Evolutionary conservation across 2,888 invertebrate genomes (phyloP).

Genomic region (Drosophila planitibia): DNA sequence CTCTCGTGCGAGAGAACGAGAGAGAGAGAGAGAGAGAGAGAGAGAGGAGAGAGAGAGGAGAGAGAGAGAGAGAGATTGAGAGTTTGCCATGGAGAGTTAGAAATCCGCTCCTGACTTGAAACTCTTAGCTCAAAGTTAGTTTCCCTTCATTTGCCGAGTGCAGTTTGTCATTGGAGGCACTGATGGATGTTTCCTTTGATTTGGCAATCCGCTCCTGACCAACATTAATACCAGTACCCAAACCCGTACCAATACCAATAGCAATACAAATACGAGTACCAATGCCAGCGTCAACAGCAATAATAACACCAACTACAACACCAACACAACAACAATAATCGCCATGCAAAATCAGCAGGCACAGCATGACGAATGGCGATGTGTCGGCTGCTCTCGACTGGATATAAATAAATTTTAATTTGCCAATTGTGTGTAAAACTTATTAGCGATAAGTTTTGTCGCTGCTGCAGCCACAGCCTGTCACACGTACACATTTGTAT

Average conservation of each 20-base stretch:
- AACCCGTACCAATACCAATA: conserved; percentile 6
- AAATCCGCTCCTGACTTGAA: conserved; percentile 36
- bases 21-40: background rate
- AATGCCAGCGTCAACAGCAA: conserved; percentile 26
- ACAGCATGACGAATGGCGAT: conserved; percentile 49
- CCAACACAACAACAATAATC: conserved; percentile 27
- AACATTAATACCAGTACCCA: background rate
- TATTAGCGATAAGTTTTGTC: conserved; percentile 77
- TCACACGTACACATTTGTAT: conserved; percentile 21
- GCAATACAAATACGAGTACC: conserved; percentile 13
- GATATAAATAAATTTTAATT: conserved; percentile 77
- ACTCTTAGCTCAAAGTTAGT: background rate
- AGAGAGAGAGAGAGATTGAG: background rate
- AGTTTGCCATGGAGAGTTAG: background rate
- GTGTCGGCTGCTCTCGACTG: conserved; percentile 16
- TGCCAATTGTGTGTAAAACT: conserved; percentile 77
- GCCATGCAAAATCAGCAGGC: conserved; percentile 45
- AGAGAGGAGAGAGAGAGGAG: background rate
- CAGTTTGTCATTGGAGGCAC: background rate
- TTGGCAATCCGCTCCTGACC: background rate
- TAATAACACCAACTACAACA: conserved; percentile 40
- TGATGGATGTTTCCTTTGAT: background rate
- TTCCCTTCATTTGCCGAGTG: background rate
- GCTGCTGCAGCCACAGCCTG: conserved; percentile 34
- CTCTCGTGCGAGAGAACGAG: background rate